phyloP scores from a whole-genome alignment of 1,140 invertebrate genomes.

The Aphaenogaster floridana region DNA sequence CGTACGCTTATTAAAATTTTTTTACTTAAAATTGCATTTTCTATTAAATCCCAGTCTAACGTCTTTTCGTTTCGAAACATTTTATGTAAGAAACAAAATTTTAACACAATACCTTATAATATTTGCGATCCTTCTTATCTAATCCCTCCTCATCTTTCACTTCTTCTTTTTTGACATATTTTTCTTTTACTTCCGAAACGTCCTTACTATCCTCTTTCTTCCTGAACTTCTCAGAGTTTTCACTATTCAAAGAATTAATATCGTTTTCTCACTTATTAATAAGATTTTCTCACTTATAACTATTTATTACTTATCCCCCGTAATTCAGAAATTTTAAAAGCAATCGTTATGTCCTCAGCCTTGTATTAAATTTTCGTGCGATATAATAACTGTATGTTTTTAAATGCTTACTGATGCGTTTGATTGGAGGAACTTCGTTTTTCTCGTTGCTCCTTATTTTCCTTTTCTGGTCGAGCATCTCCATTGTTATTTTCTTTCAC shows the following conservation, averaged over 20 bases:
- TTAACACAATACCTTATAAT: constrained; percentile 83
- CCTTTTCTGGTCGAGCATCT: constrained; percentile 82
- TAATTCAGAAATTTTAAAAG: not conserved
- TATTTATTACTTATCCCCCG: not conserved
- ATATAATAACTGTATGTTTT: not conserved
- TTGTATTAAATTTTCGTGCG: not conserved
- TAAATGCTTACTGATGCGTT: constrained; percentile 80
- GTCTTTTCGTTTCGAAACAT: not conserved
- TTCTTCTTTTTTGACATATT: constrained; percentile 86
- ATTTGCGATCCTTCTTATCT: constrained; percentile 86
- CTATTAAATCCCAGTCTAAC: not conserved
- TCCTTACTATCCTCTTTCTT: constrained; percentile 85
- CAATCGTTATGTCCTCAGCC: not conserved
- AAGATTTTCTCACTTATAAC: not conserved
- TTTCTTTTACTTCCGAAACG: constrained; percentile 85
- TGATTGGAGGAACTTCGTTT: constrained; percentile 82
- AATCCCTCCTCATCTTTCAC: constrained; percentile 85
- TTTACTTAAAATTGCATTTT: not conserved
- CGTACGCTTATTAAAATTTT: not conserved
- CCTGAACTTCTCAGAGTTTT: constrained; percentile 80
- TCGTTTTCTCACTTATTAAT: not conserved
- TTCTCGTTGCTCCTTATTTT: constrained; percentile 84
- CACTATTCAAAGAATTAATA: constrained; percentile 66
- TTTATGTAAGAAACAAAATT: not conserved
- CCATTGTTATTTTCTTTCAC: constrained; percentile 84